phyloP scores from a whole-genome alignment of 2,888 invertebrate species.

The Ectobius pallidus region DNA sequence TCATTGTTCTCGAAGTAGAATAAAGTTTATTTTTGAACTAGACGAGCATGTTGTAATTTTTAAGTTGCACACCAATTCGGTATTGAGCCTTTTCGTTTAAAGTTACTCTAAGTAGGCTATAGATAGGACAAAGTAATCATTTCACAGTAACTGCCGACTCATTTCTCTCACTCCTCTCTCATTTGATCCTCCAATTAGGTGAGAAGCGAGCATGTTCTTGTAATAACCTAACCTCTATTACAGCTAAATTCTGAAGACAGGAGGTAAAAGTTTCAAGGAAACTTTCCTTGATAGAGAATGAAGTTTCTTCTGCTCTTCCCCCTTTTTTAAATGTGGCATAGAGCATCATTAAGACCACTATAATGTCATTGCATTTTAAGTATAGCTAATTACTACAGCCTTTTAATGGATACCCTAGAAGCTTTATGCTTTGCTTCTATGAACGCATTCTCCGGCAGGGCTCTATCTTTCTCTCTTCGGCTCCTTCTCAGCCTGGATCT shows the following conservation, averaged over 20 bases:
- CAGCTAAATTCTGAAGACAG: neutral
- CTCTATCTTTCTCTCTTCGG: neutral
- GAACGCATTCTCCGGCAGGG: neutral
- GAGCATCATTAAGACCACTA: constrained; percentile 21
- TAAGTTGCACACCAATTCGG: no score
- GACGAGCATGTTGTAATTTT: no score
- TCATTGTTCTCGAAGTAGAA: no score
- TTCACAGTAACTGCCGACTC: no score
- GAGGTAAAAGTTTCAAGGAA: no score
- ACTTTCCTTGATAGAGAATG: neutral
- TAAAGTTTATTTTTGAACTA: no score
- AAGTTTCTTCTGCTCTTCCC: neutral
- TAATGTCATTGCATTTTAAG: constrained; percentile 30
- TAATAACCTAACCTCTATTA: neutral
- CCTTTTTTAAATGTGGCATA: neutral
- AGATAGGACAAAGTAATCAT: no score
- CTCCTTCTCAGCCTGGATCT: neutral
- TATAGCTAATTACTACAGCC: constrained; percentile 16
- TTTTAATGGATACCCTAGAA: constrained; percentile 15
- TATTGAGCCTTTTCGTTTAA: no score
- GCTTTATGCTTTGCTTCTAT: constrained; percentile 12
- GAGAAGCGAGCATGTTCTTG: neutral
- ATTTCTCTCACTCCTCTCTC: no score
- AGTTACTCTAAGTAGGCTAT: no score
- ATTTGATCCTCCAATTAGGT: no score